Percentiles rank a stretch among this genome's conserved stretches.
Conservation (phyloP, 2,113 vertebrate species). For the Notiomystis cincta region DNA sequence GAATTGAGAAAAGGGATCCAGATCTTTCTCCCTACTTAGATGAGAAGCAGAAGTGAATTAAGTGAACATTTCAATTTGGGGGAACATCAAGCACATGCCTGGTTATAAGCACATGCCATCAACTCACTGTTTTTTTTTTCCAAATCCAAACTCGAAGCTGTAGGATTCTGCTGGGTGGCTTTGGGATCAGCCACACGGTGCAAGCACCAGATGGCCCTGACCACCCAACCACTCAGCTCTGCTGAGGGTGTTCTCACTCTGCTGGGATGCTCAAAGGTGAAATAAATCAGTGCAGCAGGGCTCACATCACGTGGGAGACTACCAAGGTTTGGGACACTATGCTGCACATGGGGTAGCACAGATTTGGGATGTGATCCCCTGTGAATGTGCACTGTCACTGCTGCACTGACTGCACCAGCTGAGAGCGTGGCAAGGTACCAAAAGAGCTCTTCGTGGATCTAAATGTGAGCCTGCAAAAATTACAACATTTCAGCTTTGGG, state of each 20-base stretch:
- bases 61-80: neutral
- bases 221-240: neutral
- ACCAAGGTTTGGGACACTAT: neutral
- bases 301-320: neutral
- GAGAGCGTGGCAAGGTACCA: neutral
- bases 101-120: neutral
- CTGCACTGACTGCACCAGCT: neutral
- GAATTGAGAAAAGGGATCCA: neutral
- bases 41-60: neutral
- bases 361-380: neutral
- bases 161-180: neutral
- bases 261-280: neutral
- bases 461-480: neutral
- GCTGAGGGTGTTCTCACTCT: neutral
- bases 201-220: neutral
- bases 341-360: rapidly evolving
- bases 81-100: neutral
- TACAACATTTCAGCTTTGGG: neutral
- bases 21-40: neutral
- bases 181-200: neutral
- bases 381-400: neutral
- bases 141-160: neutral
- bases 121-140: neutral
- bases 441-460: neutral
- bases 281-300: neutral